Evolutionary conservation across 92 coral and sea anemone species (phyloP), one percentile per base, ranked within the genome.

Genomic region (Paragorgia papillata): DNA sequence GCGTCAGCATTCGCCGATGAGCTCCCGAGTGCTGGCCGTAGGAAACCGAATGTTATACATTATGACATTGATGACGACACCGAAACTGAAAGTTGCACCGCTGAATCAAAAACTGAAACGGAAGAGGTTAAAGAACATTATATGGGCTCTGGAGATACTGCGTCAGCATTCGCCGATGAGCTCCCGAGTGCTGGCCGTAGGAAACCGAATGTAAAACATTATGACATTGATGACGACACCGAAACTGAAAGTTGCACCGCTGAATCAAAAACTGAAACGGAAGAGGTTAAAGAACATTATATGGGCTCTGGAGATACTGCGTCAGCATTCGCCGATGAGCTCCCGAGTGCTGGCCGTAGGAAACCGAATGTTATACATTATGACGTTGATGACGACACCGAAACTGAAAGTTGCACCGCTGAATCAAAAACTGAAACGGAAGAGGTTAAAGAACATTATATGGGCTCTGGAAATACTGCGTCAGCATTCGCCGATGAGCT

Each of bases 21-120:
- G 53, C 69, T 85, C 19, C 80, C 88, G 20, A 87, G 84, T 69
- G 92, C 81, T 39, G 90, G 85, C 64, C 62, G 78, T 49, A 53
- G 53, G 50, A 7, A 28, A 37, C 78, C 78, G 31, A 26, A n/a
- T 19, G 51, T 71, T 1, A 37, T 39, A 9, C 62, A 12, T 51
- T 51, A 51, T 17, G 26, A 51, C 26, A 19, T 51, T 17, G 58
- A 22, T 6, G 58, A 51, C 48, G 80, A 39, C 15, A 57, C 58
- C 3, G 77, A 57, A n/a, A n/a, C n/a, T n/a, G n/a, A n/a, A n/a
- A n/a, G n/a, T n/a, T n/a, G n/a, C n/a, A n/a, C n/a, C n/a, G n/a
- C n/a, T n/a, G n/a, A n/a, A n/a, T n/a, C n/a, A n/a, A n/a, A n/a
- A n/a, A n/a, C n/a, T n/a, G n/a, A n/a, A n/a, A n/a, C n/a, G n/a